A percentile compares a stretch with the other conserved stretches of the same genome.
phyloP scores from a whole-genome alignment of 1,140 invertebrate species.

The Papilio polyxenes region DNA sequence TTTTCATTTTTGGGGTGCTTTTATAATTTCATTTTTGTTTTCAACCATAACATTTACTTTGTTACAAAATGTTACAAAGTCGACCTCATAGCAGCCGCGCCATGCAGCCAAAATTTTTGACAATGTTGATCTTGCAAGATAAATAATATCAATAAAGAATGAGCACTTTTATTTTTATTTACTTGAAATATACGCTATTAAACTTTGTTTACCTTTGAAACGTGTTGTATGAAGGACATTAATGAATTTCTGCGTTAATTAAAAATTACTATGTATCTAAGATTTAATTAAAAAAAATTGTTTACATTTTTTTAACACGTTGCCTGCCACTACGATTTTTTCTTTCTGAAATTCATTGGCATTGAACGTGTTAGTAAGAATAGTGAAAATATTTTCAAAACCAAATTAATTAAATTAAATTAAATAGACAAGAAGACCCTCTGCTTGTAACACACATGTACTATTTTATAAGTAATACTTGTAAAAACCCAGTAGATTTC shows the following conservation, averaged over 20 bases:
- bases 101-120: background rate
- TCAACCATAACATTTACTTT: background rate
- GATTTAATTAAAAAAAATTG: too few species aligned
- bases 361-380: too few species aligned
- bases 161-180: background rate
- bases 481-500: background rate
- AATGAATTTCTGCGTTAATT: background rate
- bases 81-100: background rate
- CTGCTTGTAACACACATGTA: background rate
- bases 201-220: background rate
- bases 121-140: background rate
- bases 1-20: too few species aligned
- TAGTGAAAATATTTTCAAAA: too few species aligned
- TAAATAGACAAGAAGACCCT: too few species aligned
- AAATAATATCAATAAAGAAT: background rate
- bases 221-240: background rate
- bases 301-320: too few species aligned
- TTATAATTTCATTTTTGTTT: background rate
- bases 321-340: too few species aligned
- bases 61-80: background rate
- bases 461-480: background rate
- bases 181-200: too few species aligned
- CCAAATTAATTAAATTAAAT: too few species aligned
- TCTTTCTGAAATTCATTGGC: too few species aligned
- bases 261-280: too few species aligned